Conservation (phyloP, 2,113 vertebrate species). For the Pedionomus torquatus region DNA sequence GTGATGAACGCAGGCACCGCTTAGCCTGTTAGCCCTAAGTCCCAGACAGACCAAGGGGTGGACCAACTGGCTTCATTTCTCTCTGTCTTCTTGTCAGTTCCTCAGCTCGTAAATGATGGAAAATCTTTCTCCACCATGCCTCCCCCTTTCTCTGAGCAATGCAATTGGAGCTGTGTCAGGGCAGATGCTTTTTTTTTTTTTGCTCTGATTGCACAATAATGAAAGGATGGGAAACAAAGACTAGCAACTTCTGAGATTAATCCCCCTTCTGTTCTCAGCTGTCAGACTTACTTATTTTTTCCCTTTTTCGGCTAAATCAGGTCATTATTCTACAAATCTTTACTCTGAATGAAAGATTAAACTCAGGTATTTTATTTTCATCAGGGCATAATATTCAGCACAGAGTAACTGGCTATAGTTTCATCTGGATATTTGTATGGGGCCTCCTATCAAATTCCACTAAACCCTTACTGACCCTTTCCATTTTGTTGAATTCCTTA, state of each 20-base stretch:
- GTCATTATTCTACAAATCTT: conserved; percentile 79
- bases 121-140: conserved; percentile 69
- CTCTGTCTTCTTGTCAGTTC: conserved; percentile 41
- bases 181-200: conserved; percentile 53
- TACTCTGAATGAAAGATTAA: conserved; percentile 77
- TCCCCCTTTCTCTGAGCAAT: conserved; percentile 51
- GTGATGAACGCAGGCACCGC: conserved; percentile 21
- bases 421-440: conserved; percentile 64
- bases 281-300: conserved; percentile 74
- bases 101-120: conserved; percentile 69
- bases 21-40: conserved; percentile 33
- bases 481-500: conserved; percentile 53
- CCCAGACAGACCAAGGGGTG: background rate
- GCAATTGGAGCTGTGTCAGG: conserved; percentile 78
- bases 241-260: conserved; percentile 77
- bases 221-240: conserved; percentile 77
- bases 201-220: conserved; percentile 69
- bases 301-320: conserved; percentile 76
- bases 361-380: conserved; percentile 72
- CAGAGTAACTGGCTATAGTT: conserved; percentile 70
- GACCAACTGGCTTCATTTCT: conserved; percentile 36
- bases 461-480: conserved; percentile 72
- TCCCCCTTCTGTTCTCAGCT: conserved; percentile 76
- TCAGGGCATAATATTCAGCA: conserved; percentile 62
- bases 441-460: conserved; percentile 73